Percentiles rank a stretch among this genome's conserved stretches.
These are phyloP conservation scores for Pitangus sulphuratus DNA, from an alignment of 2,797 vertebrate genomes.

Conservation along the genomic window DNA sequence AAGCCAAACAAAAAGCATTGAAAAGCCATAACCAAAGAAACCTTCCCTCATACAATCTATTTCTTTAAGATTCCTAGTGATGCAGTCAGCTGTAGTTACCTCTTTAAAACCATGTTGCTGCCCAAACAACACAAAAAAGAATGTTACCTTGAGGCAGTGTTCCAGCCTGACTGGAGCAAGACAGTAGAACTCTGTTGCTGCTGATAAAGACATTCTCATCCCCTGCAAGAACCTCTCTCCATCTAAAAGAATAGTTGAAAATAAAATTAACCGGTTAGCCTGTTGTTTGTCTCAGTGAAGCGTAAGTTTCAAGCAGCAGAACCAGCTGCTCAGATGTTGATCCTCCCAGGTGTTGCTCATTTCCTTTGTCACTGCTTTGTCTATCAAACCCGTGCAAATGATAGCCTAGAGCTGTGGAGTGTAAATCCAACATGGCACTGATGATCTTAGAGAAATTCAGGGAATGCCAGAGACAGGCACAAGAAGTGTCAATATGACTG, in stretches of 20 bases:
- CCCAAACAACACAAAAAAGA: background rate
- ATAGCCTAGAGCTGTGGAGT: background rate
- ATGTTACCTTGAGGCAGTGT: conserved; percentile 5
- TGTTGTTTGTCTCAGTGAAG: background rate
- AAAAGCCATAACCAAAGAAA: background rate
- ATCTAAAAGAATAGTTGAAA: background rate
- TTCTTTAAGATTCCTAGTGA: background rate
- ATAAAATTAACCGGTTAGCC: background rate
- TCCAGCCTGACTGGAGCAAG: background rate
- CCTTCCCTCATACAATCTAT: background rate
- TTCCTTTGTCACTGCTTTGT: background rate
- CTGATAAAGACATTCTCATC: background rate
- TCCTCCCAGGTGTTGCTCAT: background rate
- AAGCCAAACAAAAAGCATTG: background rate
- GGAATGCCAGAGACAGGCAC: background rate
- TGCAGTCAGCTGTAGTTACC: background rate
- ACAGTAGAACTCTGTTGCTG: background rate
- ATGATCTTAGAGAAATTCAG: background rate
- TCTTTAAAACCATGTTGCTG: background rate
- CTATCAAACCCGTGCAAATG: background rate
- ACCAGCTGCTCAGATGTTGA: background rate
- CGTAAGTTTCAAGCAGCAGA: background rate
- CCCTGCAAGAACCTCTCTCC: background rate
- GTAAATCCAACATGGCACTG: background rate
- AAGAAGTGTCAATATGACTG: background rate